Base-by-base conservation (phyloP, 2,888 invertebrate genomes). In the Fissipunctia ypsillon region DNA sequence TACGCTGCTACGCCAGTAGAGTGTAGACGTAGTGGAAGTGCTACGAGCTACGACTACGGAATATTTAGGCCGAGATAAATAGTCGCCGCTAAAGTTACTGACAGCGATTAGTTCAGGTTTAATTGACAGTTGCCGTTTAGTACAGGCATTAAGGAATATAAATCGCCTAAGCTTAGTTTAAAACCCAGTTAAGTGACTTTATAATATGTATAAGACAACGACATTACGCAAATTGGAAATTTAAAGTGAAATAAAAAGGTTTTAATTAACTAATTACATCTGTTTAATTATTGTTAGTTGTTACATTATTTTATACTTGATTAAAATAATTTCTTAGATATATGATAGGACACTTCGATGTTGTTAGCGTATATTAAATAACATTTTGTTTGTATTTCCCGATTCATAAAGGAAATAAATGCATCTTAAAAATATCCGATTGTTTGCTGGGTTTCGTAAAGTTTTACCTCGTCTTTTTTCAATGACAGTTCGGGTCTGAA, bases 381-480 rank as follows among this genome's bases (percentile, higher is more conserved):
- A 52, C 45, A 60, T 41, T 28, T 38, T 52, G 28, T 35, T 38
- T 38, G 35, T 64, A 52, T 43, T 66, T 52, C 22, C 9, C 6
- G 14, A 61, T 63, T 31, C 22, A 48, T 31, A 57, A 25, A 14
- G 12, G 9, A 45, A 63, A 59, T 54, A 67, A 79, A 79, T 65
- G 52, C 56, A 60, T 78, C 28, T 65, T 90, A 93, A 88, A 93
- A 95, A 88, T 94, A 95, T 57, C 92, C 92, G 75, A 95, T 93
- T 57, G 88, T 90, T 83, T 92, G 93, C 75, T 93, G 93, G 1
- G 92, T 79, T 76, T 95, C 95, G 80, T 95, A 95, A 28, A 95
- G 88, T 87, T 95, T 95, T 59, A 92, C 94, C 50, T 95, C 95
- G 74, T 95, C 95, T 82, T 96, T 95, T 87, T 95, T 95, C 89